Conservation (phyloP, 2,113 vertebrate genomes). For the Oncorhynchus kisutch region DNA sequence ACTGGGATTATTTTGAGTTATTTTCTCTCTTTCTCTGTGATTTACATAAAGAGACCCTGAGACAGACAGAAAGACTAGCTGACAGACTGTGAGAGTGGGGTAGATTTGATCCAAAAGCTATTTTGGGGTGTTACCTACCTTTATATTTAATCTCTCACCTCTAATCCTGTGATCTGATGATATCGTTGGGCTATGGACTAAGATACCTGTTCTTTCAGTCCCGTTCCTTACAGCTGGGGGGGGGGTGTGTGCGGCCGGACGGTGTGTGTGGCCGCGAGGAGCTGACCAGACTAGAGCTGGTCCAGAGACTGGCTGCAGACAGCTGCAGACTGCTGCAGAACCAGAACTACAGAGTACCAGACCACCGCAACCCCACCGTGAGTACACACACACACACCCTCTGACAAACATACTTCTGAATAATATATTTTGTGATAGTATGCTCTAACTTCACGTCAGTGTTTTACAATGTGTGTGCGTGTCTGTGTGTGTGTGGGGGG, state of each 20-base stretch:
- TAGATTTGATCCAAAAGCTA: too few relatives aligned
- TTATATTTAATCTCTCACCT: constrained; percentile 7
- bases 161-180: constrained; percentile 34
- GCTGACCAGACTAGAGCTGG: constrained; percentile 85
- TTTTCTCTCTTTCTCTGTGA: too few relatives aligned
- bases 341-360: constrained; percentile 79
- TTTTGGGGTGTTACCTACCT: too few relatives aligned
- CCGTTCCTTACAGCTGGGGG: constrained; percentile 88
- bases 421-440: too few relatives aligned
- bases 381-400: constrained; percentile 53
- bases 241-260: constrained; percentile 14
- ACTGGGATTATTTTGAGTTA: too few relatives aligned
- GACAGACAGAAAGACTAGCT: too few relatives aligned
- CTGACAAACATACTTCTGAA: not conserved
- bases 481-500: too few relatives aligned
- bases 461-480: not conserved
- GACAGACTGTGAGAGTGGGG: too few relatives aligned
- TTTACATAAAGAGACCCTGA: too few relatives aligned
- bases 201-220: constrained; percentile 92
- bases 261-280: constrained; percentile 87
- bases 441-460: not conserved
- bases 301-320: constrained; percentile 91
- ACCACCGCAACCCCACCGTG: constrained; percentile 81
- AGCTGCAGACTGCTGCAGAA: constrained; percentile 86
- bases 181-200: constrained; percentile 96